Evolutionary conservation across 2,888 invertebrate species (phyloP).

Genomic region (Sisyra terminalis): DNA sequence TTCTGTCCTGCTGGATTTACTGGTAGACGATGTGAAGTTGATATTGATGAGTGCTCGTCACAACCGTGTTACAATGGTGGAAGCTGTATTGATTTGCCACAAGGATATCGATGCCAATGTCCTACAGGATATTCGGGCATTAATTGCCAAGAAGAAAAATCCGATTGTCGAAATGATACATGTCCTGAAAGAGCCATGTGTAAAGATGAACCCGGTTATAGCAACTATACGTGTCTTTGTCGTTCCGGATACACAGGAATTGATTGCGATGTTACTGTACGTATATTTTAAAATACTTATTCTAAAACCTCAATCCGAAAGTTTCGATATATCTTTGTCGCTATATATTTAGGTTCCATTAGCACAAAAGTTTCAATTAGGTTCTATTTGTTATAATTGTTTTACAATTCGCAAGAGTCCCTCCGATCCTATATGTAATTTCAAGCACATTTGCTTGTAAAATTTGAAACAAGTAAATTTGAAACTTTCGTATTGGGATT

Average conservation of each 20-base stretch:
- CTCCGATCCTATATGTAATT: no score
- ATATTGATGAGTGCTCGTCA: conserved; percentile 88
- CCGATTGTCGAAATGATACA: conserved; percentile 75
- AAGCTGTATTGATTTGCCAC: conserved; percentile 79
- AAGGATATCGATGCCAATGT: conserved; percentile 84
- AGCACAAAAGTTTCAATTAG: no score
- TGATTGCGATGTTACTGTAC: conserved; percentile 76
- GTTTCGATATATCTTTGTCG: no score
- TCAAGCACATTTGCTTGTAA: no score
- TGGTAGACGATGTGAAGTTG: conserved; percentile 82
- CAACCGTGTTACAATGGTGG: conserved; percentile 90
- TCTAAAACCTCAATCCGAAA: not conserved
- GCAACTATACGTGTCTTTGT: conserved; percentile 85
- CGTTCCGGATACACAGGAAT: conserved; percentile 87
- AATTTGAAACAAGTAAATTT: no score
- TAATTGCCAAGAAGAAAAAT: conserved; percentile 86
- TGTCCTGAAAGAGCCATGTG: conserved; percentile 96
- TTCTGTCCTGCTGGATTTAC: conserved; percentile 92
- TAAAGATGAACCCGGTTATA: conserved; percentile 80
- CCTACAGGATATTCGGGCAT: conserved; percentile 76
- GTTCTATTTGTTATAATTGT: no score
- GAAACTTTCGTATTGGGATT: no score
- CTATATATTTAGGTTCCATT: no score
- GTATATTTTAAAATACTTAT: conserved; percentile 15
- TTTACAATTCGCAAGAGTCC: no score